Conservation (phyloP, 23 tunicate genomes). For the Halocynthia roretzi region DNA sequence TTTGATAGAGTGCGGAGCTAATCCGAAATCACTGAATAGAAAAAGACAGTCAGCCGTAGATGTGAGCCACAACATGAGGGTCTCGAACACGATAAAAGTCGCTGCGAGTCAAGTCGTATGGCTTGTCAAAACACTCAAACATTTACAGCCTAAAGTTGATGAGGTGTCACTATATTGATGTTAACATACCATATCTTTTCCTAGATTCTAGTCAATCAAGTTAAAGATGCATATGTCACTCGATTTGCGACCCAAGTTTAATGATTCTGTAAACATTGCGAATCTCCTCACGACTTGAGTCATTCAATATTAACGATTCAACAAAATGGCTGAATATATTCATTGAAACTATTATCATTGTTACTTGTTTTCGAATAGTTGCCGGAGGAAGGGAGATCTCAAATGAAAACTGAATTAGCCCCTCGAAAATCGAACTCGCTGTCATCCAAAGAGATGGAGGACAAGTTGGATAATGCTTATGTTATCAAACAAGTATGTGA, state of each 20-base stretch:
- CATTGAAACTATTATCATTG: too few relatives aligned
- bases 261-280: too few relatives aligned
- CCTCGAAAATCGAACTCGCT: not conserved
- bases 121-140: constrained; percentile 30
- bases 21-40: constrained; percentile 38
- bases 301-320: too few relatives aligned
- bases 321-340: too few relatives aligned
- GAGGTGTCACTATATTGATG: not conserved
- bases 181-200: not conserved
- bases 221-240: too few relatives aligned
- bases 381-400: not conserved
- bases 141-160: not conserved
- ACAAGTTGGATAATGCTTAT: constrained; percentile 11
- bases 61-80: constrained; percentile 34
- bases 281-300: too few relatives aligned
- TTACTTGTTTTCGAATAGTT: not conserved
- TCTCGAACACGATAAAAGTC: constrained; percentile 25
- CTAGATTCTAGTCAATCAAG: too few relatives aligned
- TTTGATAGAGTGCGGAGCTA: constrained; percentile 71
- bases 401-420: not conserved
- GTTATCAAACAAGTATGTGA: constrained; percentile 11
- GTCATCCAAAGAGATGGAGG: constrained; percentile 13
- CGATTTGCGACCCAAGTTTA: too few relatives aligned
- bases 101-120: constrained; percentile 19
- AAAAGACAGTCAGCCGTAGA: constrained; percentile 46